Percentiles rank a stretch among this genome's conserved stretches.
These are phyloP conservation scores for Anticlea derivata DNA, from an alignment of 2,888 invertebrate species.

Conservation along the genomic window DNA sequence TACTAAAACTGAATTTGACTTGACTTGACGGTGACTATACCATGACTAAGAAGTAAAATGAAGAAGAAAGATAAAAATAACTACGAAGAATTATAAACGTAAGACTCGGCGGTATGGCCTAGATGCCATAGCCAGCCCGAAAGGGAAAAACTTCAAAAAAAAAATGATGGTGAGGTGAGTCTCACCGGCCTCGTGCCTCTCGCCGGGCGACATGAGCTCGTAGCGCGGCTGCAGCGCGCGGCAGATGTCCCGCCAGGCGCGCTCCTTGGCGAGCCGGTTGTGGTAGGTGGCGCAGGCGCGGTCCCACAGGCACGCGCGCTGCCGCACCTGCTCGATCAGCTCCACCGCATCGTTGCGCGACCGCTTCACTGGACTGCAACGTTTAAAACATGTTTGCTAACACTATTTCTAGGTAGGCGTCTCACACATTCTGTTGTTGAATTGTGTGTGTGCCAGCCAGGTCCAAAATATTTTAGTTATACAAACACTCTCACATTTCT, in stretches of 20 bases:
- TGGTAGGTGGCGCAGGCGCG: constrained; percentile 37
- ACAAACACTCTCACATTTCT: too few relatives aligned
- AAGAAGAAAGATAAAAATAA: too few relatives aligned
- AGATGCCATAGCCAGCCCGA: too few relatives aligned
- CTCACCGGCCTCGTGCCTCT: constrained; percentile 26
- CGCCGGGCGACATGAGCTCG: constrained; percentile 20
- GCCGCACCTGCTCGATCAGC: constrained; percentile 34
- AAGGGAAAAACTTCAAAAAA: too few relatives aligned
- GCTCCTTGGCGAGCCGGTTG: constrained; percentile 36
- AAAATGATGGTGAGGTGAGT: neutral
- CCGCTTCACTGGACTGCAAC: constrained; percentile 1
- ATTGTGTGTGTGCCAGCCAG: too few relatives aligned
- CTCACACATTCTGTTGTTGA: too few relatives aligned
- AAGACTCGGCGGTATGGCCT: too few relatives aligned
- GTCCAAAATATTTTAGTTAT: too few relatives aligned
- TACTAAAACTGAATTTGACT: too few relatives aligned
- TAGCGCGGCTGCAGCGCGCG: constrained; percentile 40
- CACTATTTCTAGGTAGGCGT: neutral
- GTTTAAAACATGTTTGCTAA: neutral
- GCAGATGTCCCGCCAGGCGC: constrained; percentile 44
- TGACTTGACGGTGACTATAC: too few relatives aligned
- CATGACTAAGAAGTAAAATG: too few relatives aligned
- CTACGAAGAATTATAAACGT: too few relatives aligned
- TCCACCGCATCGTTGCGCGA: constrained; percentile 18
- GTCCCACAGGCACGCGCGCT: constrained; percentile 45